Evolutionary conservation across 2,888 invertebrate species (phyloP).

Genomic region (Rotaria socialis): DNA sequence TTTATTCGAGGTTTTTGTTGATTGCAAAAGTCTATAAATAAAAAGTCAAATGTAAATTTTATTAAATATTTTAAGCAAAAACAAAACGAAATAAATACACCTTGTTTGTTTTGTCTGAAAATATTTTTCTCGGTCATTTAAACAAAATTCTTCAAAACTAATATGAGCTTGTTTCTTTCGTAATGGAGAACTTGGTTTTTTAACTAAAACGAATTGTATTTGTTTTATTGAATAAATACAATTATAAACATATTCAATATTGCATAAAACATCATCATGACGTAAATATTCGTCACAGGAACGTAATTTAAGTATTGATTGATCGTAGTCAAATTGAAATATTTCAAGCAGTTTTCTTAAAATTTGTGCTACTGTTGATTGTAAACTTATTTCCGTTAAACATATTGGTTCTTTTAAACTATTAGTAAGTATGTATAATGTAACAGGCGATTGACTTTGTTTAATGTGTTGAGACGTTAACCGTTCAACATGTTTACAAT

Average conservation of each 20-base stretch:
- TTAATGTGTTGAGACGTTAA: background rate
- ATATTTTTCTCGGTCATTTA: background rate
- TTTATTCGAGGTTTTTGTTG: background rate
- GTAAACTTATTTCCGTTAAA: background rate
- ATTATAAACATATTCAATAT: conserved; percentile 36
- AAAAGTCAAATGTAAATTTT: background rate
- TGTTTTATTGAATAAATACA: background rate
- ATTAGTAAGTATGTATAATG: background rate
- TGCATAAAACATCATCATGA: background rate
- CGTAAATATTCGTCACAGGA: background rate
- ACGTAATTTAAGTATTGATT: conserved; percentile 12
- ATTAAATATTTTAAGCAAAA: background rate
- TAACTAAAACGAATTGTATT: background rate
- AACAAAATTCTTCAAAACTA: background rate
- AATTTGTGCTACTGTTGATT: background rate
- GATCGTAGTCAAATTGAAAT: background rate
- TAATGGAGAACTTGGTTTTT: background rate
- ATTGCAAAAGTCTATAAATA: background rate
- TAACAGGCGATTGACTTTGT: background rate
- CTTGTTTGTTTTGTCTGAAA: background rate
- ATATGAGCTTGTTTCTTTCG: background rate
- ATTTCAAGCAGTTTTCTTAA: background rate
- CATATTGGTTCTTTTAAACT: background rate
- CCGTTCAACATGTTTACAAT: conserved; percentile 3
- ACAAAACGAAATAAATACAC: background rate